Percentiles rank a stretch among this genome's conserved stretches.
Evolutionary conservation across 2,888 invertebrate genomes (phyloP).

Genomic region (Emesis furor): DNA sequence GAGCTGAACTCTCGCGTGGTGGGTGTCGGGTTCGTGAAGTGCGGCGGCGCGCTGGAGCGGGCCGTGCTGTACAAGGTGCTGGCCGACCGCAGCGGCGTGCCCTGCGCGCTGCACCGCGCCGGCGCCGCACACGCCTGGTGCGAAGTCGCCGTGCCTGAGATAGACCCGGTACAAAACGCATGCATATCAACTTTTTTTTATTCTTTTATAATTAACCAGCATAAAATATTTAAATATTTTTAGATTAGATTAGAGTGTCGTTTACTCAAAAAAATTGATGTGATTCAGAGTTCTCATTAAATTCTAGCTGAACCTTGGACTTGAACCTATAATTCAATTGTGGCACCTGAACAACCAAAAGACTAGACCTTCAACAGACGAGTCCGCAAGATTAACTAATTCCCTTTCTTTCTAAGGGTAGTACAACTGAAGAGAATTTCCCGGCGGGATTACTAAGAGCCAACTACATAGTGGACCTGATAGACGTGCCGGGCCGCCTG

Average conservation of each 20-base stretch:
- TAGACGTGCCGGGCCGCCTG: constrained; percentile 87
- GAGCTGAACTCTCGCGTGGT: constrained; percentile 88
- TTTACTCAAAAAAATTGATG: too few species aligned
- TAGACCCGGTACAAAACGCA: constrained; percentile 78
- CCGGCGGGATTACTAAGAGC: constrained; percentile 91
- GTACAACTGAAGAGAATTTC: constrained; percentile 77
- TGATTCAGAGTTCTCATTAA: too few species aligned
- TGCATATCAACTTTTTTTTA: neutral
- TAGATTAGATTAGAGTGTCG: too few species aligned
- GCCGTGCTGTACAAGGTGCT: constrained; percentile 93
- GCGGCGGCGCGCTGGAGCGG: constrained; percentile 93
- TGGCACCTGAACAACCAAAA: too few species aligned
- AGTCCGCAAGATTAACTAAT: too few species aligned
- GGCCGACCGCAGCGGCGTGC: constrained; percentile 93
- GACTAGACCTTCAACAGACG: too few species aligned
- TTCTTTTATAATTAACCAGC: too few species aligned
- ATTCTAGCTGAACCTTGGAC: too few species aligned
- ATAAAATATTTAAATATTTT: too few species aligned
- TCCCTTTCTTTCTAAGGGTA: constrained; percentile 47
- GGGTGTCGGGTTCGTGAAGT: constrained; percentile 91
- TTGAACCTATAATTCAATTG: too few species aligned
- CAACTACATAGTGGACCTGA: constrained; percentile 93
- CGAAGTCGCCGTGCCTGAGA: constrained; percentile 92
- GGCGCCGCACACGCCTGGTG: constrained; percentile 93
- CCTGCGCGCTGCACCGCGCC: constrained; percentile 92